A percentile compares a stretch with the other conserved stretches of the same genome.
Evolutionary conservation across 2,113 vertebrate genomes (phyloP).

Genomic region (Capreolus pygargus): DNA sequence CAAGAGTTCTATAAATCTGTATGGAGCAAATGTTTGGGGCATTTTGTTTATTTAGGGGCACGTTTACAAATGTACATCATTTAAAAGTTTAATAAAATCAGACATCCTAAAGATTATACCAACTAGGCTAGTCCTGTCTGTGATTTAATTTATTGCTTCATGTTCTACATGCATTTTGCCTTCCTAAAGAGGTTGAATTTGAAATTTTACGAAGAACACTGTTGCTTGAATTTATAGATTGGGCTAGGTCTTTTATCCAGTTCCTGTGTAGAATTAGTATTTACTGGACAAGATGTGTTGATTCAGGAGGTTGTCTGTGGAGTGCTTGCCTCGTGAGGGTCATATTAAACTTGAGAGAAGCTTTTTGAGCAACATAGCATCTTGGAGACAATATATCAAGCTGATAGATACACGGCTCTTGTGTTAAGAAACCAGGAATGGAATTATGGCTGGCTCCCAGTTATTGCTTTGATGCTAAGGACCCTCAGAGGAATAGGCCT

Average conservation of each 20-base stretch:
- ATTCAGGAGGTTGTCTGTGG: constrained; percentile 83
- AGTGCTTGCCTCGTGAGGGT: constrained; percentile 81
- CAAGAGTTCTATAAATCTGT: background rate
- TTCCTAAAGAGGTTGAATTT: constrained; percentile 39
- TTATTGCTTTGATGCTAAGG: constrained; percentile 78
- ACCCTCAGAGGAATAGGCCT: constrained; percentile 66
- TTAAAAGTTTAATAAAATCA: constrained; percentile 35
- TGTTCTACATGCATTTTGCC: constrained; percentile 16
- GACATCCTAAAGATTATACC: background rate
- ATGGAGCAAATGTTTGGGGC: background rate
- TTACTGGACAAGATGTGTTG: constrained; percentile 81
- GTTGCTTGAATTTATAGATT: constrained; percentile 53
- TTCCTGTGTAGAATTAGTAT: constrained; percentile 76
- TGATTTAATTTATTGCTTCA: constrained; percentile 25
- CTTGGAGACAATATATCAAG: constrained; percentile 80
- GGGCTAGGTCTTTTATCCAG: constrained; percentile 55
- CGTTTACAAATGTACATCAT: background rate
- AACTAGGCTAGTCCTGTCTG: background rate
- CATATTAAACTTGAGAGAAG: constrained; percentile 81
- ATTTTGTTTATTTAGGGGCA: background rate
- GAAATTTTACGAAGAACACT: constrained; percentile 36
- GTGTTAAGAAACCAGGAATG: constrained; percentile 72
- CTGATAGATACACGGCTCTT: constrained; percentile 79
- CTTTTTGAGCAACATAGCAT: constrained; percentile 81
- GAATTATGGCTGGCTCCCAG: constrained; percentile 78